Evolutionary conservation across 2,113 vertebrate species (phyloP).

Genomic region (Dromaius novaehollandiae): DNA sequence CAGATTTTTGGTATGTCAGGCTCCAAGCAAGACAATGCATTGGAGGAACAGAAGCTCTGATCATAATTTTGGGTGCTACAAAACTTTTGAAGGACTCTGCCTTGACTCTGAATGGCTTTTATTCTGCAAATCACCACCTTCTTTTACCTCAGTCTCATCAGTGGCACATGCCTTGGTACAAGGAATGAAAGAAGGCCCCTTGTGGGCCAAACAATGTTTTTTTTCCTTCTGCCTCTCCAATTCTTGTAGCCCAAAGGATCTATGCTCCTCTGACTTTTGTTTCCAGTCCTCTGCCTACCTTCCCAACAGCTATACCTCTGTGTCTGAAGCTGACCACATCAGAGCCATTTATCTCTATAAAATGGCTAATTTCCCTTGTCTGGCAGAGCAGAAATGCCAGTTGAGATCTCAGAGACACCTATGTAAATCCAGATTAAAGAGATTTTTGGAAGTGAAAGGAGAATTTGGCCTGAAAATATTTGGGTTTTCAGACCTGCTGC

Average conservation of each 20-base stretch:
- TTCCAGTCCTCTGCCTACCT: background rate
- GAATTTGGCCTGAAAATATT: conserved; percentile 1
- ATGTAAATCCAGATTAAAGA: conserved; percentile 14
- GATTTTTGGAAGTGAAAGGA: conserved; percentile 4
- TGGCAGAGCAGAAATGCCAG: background rate
- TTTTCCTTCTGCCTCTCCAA: background rate
- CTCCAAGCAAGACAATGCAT: background rate
- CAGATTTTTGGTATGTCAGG: background rate
- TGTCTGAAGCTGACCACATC: background rate
- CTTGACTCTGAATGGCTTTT: background rate
- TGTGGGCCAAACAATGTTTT: background rate
- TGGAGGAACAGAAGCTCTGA: background rate
- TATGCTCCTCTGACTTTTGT: background rate
- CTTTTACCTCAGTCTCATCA: background rate
- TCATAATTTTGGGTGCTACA: background rate
- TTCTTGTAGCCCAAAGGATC: background rate
- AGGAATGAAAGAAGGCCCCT: background rate
- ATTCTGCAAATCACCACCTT: background rate
- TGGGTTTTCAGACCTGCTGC: conserved; percentile 32
- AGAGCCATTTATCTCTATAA: conserved; percentile 1
- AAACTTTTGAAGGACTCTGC: background rate
- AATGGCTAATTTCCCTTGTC: background rate
- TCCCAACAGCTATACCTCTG: background rate
- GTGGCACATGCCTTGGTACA: background rate
- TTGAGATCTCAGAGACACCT: background rate